Base-by-base conservation (phyloP, 2,888 invertebrate species). In the Drosophila macrospina region DNA sequence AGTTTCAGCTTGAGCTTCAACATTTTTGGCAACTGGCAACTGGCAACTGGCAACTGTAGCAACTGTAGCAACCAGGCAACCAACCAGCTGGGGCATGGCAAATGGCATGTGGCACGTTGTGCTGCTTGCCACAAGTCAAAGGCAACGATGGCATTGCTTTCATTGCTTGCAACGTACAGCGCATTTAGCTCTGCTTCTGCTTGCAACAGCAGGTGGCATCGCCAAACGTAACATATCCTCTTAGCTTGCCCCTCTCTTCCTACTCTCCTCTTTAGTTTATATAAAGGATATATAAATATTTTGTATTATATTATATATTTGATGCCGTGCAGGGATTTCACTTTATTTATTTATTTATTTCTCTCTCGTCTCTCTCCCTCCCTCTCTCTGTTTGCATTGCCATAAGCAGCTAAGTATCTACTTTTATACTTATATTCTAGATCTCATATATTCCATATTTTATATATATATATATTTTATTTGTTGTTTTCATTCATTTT, bases 31-130 rank as follows among this genome's bases (percentile, higher is more conserved):
- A 44, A 44, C 44, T 50, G 44, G 28, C 16, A 30, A 47, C 16
- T 37, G 36, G 39, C 48, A 50, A 34, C 36, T 62, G 75, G 28
- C 16, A 30, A 47, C 16, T 37, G 36, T n/a, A n/a, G 39, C 48
- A 50, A 34, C 36, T 62, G 75, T 64, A 71, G 72, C 68, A 68
- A 78, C 80, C 72, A 68, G 59, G 56, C 56, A 63, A 44, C 3
- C 16, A n/a, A 5, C 20, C 20, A 47, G 24, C 48, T 36, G 61
- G 56, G 50, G 62, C 34, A 8, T 59, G 60, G 62, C 39, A 11
- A 44, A 42, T 44, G 55, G 42, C 42, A 15, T 13, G 44, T 36
- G 26, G 39, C 24, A 20, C n/a, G 26, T 2, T 6, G 41, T 5
- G 45, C 10, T 8, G 51, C 8, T 3, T 44, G 41, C 55, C 63